Evolutionary conservation across 2,888 invertebrate species (phyloP).

Genomic region (Epinotia nisella): DNA sequence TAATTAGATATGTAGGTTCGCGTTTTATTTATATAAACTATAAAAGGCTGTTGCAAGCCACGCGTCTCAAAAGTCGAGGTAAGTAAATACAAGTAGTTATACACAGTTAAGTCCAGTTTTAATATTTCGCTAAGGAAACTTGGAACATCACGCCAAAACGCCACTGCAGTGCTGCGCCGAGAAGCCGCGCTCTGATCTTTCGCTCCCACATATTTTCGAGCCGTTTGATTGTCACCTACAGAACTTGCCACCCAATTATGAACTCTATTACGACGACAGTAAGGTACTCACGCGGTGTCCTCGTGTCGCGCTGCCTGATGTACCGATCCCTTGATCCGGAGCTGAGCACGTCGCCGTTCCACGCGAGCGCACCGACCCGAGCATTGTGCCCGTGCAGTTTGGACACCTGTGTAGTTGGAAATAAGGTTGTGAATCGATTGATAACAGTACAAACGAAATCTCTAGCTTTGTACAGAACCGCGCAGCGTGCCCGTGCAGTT

Average conservation of each 20-base stretch:
- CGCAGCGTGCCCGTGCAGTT: slow-evolving; percentile 96
- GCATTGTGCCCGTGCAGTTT: slow-evolving; percentile 96
- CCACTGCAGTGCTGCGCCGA: no score
- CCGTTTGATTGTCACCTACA: not conserved
- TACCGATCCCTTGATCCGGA: slow-evolving; percentile 97
- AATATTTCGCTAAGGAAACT: no score
- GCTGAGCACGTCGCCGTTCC: slow-evolving; percentile 98
- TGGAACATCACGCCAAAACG: no score
- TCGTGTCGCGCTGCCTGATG: slow-evolving; percentile 96
- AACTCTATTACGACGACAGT: not conserved
- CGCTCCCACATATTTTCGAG: no score
- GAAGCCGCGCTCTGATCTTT: no score
- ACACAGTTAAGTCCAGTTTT: no score
- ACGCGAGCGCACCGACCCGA: slow-evolving; percentile 96
- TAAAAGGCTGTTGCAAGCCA: no score
- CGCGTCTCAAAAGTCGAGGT: no score
- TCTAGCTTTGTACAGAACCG: slow-evolving; percentile 90
- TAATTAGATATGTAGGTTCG: no score
- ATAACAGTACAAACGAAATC: not conserved
- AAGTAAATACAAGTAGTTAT: no score
- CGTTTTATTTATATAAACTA: no score
- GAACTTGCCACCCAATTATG: not conserved
- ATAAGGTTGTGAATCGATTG: not conserved
- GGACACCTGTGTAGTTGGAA: slow-evolving; percentile 86
- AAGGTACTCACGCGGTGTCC: slow-evolving; percentile 88